phyloP scores from a whole-genome alignment of 2,113 vertebrate genomes.

The Phyllopteryx taeniolatus region DNA sequence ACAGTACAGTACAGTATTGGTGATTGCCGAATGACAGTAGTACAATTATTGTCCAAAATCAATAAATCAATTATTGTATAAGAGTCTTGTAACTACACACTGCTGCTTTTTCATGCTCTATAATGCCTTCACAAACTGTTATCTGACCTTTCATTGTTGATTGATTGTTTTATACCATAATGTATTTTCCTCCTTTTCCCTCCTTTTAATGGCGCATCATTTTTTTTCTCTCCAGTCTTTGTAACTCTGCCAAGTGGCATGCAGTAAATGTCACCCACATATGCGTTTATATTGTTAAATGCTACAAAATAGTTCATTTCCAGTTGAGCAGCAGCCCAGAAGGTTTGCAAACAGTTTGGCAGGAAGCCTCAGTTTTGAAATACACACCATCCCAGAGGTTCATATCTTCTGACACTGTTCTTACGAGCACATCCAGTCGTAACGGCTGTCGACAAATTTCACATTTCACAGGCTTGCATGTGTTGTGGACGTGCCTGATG shows the following conservation, averaged over 20 bases:
- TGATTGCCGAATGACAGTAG: neutral
- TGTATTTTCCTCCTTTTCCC: neutral
- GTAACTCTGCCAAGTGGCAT: neutral
- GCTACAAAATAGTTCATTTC: neutral
- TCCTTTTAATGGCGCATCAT: neutral
- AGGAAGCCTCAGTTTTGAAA: neutral
- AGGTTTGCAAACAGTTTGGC: constrained; percentile 8
- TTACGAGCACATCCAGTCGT: constrained; percentile 14
- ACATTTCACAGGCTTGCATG: constrained; percentile 6
- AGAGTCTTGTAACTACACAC: neutral
- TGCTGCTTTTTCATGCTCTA: neutral
- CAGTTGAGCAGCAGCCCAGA: constrained; percentile 10
- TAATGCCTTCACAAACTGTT: neutral
- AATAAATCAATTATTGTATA: neutral
- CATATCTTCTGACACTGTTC: constrained; percentile 1
- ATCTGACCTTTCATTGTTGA: constrained; percentile 2
- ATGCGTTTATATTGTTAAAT: constrained; percentile 1
- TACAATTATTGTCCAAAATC: too few relatives aligned
- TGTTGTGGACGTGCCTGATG: neutral
- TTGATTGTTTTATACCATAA: neutral
- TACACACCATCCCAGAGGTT: constrained; percentile 1
- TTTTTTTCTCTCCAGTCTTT: constrained; percentile 18
- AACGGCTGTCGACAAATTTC: constrained; percentile 19
- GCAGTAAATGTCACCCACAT: neutral
- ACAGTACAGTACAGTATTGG: neutral